Evolutionary conservation across 2,113 vertebrate genomes (phyloP).

Genomic region (Zapornia atra): DNA sequence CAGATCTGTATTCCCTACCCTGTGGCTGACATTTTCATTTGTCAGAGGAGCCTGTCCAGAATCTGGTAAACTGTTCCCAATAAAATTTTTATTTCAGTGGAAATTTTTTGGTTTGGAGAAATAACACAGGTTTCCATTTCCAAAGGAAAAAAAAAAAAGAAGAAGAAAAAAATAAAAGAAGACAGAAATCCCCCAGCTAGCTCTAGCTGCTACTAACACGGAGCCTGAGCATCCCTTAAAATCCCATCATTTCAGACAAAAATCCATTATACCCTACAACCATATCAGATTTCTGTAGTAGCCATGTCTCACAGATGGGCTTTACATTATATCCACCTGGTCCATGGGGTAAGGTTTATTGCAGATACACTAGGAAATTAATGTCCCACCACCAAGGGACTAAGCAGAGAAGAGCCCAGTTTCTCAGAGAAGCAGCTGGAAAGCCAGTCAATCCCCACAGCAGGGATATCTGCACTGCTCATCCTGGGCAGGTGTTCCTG

Average conservation of each 20-base stretch:
- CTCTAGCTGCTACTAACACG: neutral
- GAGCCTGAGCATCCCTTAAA: neutral
- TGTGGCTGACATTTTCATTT: neutral
- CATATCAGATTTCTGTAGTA: neutral
- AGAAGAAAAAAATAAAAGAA: no score
- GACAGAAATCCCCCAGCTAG: neutral
- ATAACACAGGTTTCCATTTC: neutral
- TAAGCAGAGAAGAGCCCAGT: neutral
- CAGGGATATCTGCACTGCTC: neutral
- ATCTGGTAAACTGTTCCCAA: neutral
- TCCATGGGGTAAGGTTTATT: neutral
- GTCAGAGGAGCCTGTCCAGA: neutral
- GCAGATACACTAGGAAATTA: neutral
- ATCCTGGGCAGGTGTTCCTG: neutral
- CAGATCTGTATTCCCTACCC: neutral
- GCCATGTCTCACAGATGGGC: neutral
- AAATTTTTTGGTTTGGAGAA: neutral
- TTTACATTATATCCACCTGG: neutral
- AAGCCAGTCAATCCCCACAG: neutral
- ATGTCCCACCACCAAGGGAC: neutral
- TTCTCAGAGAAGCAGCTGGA: neutral
- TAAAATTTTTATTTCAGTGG: neutral
- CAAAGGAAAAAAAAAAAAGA: neutral
- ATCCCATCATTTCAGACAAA: neutral
- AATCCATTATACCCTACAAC: neutral